Evolutionary conservation across 2,888 invertebrate species (phyloP).

Genomic region (Autographa gamma): DNA sequence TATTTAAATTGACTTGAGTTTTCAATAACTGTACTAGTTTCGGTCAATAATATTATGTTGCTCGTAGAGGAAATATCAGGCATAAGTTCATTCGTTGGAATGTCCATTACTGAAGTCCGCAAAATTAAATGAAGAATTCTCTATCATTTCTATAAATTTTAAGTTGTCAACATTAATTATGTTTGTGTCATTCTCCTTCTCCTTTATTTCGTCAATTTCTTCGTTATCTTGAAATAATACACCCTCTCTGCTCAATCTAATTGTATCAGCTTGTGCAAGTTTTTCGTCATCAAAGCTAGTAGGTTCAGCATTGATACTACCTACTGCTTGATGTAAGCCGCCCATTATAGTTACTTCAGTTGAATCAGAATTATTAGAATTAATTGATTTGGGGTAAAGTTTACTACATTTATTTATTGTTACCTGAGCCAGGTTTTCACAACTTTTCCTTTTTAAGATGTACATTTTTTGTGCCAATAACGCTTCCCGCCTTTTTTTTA

Average conservation of each 20-base stretch:
- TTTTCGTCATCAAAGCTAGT: conserved; percentile 18
- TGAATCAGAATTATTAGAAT: conserved; percentile 17
- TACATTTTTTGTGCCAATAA: neutral
- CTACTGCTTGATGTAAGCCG: conserved; percentile 15
- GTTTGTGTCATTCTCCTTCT: conserved; percentile 21
- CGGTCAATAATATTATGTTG: conserved; percentile 14
- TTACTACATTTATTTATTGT: conserved; percentile 18
- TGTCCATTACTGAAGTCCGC: conserved; percentile 10
- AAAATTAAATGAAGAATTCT: conserved; percentile 16
- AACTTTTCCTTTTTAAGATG: conserved; percentile 10
- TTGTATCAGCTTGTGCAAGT: conserved; percentile 21
- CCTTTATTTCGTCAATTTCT: conserved; percentile 17
- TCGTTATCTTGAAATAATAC: conserved; percentile 22
- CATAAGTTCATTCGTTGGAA: conserved; percentile 8
- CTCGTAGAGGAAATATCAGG: conserved; percentile 14
- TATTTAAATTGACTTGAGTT: conserved; percentile 15
- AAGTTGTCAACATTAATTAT: conserved; percentile 19
- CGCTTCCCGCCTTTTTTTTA: conserved; percentile 17
- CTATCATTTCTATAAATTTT: conserved; percentile 17
- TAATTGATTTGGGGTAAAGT: conserved; percentile 18
- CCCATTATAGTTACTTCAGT: conserved; percentile 12
- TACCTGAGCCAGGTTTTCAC: conserved; percentile 6
- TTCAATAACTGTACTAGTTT: conserved; percentile 14
- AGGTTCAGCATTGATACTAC: conserved; percentile 18
- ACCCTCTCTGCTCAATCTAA: conserved; percentile 20